phyloP scores from a whole-genome alignment of 2,888 invertebrate species.

The Tuta absoluta region DNA sequence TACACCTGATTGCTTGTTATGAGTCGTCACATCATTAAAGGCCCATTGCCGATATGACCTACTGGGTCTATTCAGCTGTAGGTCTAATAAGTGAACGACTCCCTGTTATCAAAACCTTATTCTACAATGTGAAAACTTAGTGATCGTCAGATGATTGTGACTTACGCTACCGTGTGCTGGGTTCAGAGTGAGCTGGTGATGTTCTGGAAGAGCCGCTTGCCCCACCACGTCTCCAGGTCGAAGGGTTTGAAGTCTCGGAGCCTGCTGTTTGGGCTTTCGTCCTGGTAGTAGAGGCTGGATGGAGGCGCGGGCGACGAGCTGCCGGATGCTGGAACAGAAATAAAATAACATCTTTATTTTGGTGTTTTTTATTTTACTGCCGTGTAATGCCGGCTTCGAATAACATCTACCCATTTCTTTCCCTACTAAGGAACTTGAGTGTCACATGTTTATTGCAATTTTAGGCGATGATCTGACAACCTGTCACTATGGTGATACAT shows the following conservation, averaged over 20 bases:
- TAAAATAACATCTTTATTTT: neutral
- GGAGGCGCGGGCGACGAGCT: conserved; percentile 71
- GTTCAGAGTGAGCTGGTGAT: conserved; percentile 88
- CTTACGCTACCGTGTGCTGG: conserved; percentile 62
- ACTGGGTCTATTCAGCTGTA: no score
- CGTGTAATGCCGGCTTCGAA: no score
- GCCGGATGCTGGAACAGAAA: conserved; percentile 62
- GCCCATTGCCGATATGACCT: no score
- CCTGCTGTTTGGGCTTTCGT: conserved; percentile 85
- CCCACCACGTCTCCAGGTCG: conserved; percentile 96
- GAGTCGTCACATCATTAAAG: no score
- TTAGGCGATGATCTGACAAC: no score
- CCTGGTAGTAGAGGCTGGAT: conserved; percentile 85
- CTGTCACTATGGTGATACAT: no score
- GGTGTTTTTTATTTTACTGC: no score
- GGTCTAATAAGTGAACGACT: no score
- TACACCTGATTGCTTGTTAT: no score
- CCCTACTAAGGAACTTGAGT: no score
- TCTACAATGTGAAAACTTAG: conserved; percentile 56
- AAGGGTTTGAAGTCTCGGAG: conserved; percentile 93
- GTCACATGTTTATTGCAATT: no score
- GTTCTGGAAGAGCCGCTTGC: conserved; percentile 90
- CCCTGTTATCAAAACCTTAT: neutral
- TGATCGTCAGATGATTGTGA: conserved; percentile 79
- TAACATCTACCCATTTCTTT: no score